These are phyloP conservation scores for Euphonia xanthogaster DNA, from an alignment of 2,797 vertebrate species.

Conservation along the genomic window DNA sequence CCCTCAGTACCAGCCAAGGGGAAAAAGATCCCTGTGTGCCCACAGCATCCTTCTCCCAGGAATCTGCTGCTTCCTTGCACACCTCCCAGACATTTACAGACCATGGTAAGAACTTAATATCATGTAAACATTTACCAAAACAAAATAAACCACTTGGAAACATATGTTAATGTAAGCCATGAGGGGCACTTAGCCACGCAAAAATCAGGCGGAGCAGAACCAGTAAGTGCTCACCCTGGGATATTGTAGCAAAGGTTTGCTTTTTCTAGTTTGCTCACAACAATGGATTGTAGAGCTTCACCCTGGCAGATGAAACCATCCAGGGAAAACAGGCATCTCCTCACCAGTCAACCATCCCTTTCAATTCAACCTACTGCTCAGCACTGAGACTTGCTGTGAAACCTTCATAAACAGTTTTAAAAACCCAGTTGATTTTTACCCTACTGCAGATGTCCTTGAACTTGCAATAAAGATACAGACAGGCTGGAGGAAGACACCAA, in stretches of 20 bases:
- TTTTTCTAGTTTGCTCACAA: background rate
- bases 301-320: background rate
- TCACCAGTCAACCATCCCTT: background rate
- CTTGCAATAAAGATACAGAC: background rate
- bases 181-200: background rate
- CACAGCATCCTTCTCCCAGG: background rate
- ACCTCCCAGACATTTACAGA: background rate
- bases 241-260: background rate
- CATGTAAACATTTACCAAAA: background rate
- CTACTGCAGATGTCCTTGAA: background rate
- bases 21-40: background rate
- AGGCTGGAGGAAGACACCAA: background rate
- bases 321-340: background rate
- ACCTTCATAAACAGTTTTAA: background rate
- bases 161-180: background rate
- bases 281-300: background rate
- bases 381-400: background rate
- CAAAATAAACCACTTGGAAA: background rate
- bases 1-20: accelerated
- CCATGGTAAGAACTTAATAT: background rate
- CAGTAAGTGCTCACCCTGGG: background rate
- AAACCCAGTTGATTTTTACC: background rate
- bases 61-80: background rate
- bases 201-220: background rate
- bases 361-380: background rate